Percentiles rank a stretch among this genome's conserved stretches.
Conservation (phyloP, 2,888 invertebrate species). For the Dryocosmus kuriphilus region DNA sequence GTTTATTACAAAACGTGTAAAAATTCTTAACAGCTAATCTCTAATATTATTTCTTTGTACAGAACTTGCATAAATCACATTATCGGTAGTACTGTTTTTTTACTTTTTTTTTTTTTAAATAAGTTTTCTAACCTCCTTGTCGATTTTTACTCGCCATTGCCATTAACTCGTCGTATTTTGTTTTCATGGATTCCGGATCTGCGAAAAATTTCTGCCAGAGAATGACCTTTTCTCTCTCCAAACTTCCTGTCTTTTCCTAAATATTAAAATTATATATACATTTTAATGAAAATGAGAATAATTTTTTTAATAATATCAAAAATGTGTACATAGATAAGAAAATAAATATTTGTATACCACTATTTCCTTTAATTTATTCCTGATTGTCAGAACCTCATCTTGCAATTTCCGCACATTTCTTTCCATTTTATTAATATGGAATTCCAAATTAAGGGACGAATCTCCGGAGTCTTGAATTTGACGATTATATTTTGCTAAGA, state of each 20-base stretch:
- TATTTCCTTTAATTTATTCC: slow-evolving; percentile 69
- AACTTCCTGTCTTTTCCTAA: slow-evolving; percentile 63
- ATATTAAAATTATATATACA: slow-evolving; percentile 47
- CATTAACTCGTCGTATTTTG: slow-evolving; percentile 62
- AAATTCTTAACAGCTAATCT: neutral
- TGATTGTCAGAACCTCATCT: slow-evolving; percentile 60
- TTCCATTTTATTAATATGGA: slow-evolving; percentile 58
- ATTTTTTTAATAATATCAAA: too few species aligned
- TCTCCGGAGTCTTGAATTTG: slow-evolving; percentile 63
- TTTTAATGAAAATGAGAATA: neutral
- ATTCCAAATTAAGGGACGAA: slow-evolving; percentile 52
- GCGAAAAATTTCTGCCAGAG: slow-evolving; percentile 74
- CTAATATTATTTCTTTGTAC: neutral
- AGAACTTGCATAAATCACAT: neutral
- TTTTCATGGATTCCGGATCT: slow-evolving; percentile 64
- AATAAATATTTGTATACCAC: slow-evolving; percentile 61
- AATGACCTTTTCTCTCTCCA: slow-evolving; percentile 67
- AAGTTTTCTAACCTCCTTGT: neutral
- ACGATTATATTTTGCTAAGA: slow-evolving; percentile 63
- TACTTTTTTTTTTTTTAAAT: neutral
- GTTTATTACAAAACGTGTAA: neutral
- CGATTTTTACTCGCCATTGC: slow-evolving; percentile 56
- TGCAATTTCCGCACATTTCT: slow-evolving; percentile 61
- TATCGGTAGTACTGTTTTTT: neutral
- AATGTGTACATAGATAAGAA: neutral